Conservation (phyloP, 2,113 vertebrate genomes). For the Andinoacara biseriatus region DNA sequence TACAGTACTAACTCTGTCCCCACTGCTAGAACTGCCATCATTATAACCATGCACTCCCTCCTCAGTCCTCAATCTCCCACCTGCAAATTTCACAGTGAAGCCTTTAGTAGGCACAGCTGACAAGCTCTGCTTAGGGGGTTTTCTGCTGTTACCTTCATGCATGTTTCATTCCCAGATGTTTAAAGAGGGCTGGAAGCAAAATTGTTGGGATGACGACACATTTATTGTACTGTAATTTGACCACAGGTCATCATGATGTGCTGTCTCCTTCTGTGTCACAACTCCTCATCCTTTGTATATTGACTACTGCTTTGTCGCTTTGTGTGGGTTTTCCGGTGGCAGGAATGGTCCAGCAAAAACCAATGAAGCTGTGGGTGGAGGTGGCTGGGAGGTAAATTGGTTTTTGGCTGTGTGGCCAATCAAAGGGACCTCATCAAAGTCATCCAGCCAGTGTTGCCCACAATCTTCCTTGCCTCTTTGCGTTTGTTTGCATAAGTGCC, state of each 20-base stretch:
- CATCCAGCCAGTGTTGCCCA: constrained; percentile 38
- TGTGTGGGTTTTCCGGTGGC: constrained; percentile 31
- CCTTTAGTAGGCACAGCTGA: constrained; percentile 55
- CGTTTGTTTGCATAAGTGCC: constrained; percentile 59
- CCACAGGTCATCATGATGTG: constrained; percentile 15
- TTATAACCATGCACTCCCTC: constrained; percentile 44
- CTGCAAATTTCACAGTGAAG: constrained; percentile 44
- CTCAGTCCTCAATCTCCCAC: constrained; percentile 40
- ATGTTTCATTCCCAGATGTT: constrained; percentile 49
- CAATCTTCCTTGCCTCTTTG: constrained; percentile 49
- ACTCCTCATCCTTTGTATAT: constrained; percentile 9
- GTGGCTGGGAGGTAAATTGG: constrained; percentile 51
- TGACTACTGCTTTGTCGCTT: constrained; percentile 32
- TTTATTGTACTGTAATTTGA: constrained; percentile 10
- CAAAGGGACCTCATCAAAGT: constrained; percentile 77
- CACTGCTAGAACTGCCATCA: constrained; percentile 61
- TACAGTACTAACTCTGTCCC: constrained; percentile 59
- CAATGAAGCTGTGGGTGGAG: constrained; percentile 20
- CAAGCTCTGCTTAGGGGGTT: constrained; percentile 29
- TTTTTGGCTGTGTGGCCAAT: constrained; percentile 66
- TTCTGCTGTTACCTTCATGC: constrained; percentile 24
- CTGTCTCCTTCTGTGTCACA: constrained; percentile 27
- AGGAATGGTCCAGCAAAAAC: constrained; percentile 5
- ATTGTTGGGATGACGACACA: constrained; percentile 16
- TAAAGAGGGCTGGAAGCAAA: constrained; percentile 23